A percentile compares a stretch with the other conserved stretches of the same genome.
phyloP scores from a whole-genome alignment of 2,797 vertebrate genomes.

The Sarcoramphus papa region DNA sequence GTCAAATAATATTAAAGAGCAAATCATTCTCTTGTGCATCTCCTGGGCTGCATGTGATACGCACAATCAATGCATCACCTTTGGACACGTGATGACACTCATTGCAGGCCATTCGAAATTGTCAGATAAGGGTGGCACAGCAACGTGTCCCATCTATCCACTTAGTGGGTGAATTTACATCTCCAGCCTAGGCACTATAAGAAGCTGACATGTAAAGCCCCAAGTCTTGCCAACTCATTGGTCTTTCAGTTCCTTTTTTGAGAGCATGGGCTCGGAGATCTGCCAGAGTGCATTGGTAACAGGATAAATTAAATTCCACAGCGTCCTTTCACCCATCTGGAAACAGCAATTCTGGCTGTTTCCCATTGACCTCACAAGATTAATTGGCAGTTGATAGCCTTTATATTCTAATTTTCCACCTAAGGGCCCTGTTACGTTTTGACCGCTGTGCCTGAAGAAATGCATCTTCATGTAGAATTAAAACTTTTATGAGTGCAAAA shows the following conservation, averaged over 20 bases:
- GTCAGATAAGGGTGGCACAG: background rate
- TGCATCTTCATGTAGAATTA: background rate
- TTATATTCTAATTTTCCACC: constrained; percentile 55
- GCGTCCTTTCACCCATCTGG: constrained; percentile 23
- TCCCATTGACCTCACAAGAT: constrained; percentile 48
- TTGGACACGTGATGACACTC: fast-evolving
- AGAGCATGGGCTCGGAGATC: background rate
- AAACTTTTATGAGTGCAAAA: background rate
- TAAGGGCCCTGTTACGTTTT: background rate
- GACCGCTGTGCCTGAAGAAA: background rate
- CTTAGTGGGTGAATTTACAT: background rate
- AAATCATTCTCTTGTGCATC: background rate
- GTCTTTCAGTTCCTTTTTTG: background rate
- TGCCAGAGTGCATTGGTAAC: background rate
- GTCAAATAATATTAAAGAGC: background rate
- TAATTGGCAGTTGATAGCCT: constrained; percentile 46
- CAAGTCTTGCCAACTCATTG: background rate
- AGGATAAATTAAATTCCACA: constrained; percentile 20
- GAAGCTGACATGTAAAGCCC: background rate
- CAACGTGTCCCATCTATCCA: fast-evolving
- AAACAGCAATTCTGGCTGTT: constrained; percentile 39
- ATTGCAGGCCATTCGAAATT: fast-evolving
- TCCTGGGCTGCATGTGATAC: no score
- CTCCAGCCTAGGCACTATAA: background rate
- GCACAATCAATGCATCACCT: fast-evolving